These are phyloP conservation scores for Phalera bucephala DNA, from an alignment of 2,888 invertebrate species.

Conservation along the genomic window DNA sequence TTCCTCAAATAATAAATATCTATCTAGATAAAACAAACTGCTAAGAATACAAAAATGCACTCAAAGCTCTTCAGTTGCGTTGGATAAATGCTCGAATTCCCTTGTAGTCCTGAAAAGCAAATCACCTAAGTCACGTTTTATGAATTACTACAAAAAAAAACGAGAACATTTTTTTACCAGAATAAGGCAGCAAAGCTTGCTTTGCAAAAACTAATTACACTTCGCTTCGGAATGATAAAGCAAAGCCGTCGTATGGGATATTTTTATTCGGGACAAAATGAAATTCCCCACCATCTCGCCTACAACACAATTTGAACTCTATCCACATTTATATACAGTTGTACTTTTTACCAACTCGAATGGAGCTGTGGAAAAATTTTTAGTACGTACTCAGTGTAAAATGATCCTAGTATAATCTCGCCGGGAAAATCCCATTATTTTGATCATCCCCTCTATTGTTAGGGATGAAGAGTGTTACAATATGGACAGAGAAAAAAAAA, in stretches of 20 bases:
- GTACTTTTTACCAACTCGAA: slow-evolving; percentile 17
- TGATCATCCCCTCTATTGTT: slow-evolving; percentile 67
- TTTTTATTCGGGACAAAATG: slow-evolving; percentile 80
- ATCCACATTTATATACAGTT: slow-evolving; percentile 5
- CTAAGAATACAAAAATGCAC: no score
- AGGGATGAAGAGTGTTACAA: slow-evolving; percentile 13
- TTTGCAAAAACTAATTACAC: slow-evolving; percentile 80
- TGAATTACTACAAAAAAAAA: no score
- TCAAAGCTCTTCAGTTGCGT: no score
- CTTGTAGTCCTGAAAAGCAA: no score
- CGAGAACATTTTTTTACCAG: no score
- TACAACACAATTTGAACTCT: slow-evolving; percentile 32
- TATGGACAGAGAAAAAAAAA: slow-evolving; percentile 7
- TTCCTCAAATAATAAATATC: no score
- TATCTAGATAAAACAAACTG: no score
- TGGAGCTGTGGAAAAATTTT: slow-evolving; percentile 54
- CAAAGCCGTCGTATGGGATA: slow-evolving; percentile 81
- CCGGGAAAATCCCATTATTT: slow-evolving; percentile 78
- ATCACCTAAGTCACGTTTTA: no score
- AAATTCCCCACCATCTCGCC: slow-evolving; percentile 52
- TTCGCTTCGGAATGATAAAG: slow-evolving; percentile 79
- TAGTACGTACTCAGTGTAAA: slow-evolving; percentile 66
- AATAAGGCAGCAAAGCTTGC: slow-evolving; percentile 58
- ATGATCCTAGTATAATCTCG: slow-evolving; percentile 81
- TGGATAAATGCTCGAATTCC: no score